Evolutionary conservation across 2,113 vertebrate genomes (phyloP).

Genomic region (Willisornis vidua): DNA sequence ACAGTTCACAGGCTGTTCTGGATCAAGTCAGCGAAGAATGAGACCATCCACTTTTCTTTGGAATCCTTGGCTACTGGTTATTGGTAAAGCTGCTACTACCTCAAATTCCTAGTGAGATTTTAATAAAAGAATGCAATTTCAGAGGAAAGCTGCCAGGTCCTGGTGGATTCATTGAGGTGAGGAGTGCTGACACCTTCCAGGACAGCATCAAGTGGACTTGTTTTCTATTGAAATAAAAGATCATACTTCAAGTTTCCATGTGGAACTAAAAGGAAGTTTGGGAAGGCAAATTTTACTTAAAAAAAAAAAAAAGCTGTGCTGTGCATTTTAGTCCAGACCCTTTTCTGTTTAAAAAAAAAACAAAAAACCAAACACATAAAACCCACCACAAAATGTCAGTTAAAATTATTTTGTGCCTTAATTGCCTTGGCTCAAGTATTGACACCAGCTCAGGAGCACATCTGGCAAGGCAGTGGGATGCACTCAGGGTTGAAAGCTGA

Average conservation of each 20-base stretch:
- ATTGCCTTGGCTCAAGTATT: background rate
- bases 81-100: background rate
- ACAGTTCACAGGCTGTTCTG: background rate
- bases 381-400: background rate
- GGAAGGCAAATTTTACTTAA: background rate
- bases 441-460: background rate
- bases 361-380: background rate
- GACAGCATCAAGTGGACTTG: background rate
- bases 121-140: background rate
- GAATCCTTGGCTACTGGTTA: background rate
- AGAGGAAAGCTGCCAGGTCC: background rate
- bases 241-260: background rate
- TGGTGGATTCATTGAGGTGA: background rate
- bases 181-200: background rate
- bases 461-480: background rate
- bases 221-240: background rate
- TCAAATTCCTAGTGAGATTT: background rate
- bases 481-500: background rate
- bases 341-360: background rate
- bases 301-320: background rate
- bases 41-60: background rate
- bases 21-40: background rate
- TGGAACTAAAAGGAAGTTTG: background rate
- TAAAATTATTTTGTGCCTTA: conserved; percentile 26
- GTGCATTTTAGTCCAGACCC: background rate